Percentiles rank a stretch among this genome's conserved stretches.
phyloP scores from a whole-genome alignment of 2,888 invertebrate species.

The Euspilapteryx auroguttella region DNA sequence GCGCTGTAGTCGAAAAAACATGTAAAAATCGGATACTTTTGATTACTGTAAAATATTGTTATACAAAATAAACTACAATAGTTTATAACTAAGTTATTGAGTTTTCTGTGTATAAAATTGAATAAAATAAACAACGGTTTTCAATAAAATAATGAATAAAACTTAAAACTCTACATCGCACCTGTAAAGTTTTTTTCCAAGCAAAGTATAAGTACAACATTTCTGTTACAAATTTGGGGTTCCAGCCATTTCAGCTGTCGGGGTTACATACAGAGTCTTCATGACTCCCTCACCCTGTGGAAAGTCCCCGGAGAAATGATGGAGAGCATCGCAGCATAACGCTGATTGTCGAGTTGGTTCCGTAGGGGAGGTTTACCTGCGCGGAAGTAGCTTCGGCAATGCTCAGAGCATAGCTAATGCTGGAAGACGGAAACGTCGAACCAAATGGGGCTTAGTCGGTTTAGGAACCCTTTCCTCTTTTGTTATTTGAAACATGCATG shows the following conservation, averaged over 20 bases:
- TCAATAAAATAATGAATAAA: no score
- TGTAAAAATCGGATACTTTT: no score
- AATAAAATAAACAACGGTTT: no score
- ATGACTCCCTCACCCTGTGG: slow-evolving; percentile 46
- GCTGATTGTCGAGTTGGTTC: slow-evolving; percentile 26
- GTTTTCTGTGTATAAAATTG: no score
- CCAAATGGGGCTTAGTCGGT: slow-evolving; percentile 61
- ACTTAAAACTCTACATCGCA: no score
- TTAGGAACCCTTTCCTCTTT: slow-evolving; percentile 20
- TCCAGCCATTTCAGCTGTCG: slow-evolving; percentile 49
- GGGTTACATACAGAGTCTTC: slow-evolving; percentile 40
- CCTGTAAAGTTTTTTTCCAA: no score
- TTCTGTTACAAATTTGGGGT: slow-evolving; percentile 7
- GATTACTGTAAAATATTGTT: no score
- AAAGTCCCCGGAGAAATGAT: slow-evolving; percentile 59
- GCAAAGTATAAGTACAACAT: not conserved
- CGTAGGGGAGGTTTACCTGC: slow-evolving; percentile 40
- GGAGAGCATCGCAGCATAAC: slow-evolving; percentile 45
- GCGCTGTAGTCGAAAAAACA: no score
- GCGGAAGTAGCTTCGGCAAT: slow-evolving; percentile 28
- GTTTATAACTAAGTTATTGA: no score
- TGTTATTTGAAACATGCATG: no score
- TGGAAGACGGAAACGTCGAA: slow-evolving; percentile 24
- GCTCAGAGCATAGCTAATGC: slow-evolving; percentile 57
- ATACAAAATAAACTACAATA: no score